Evolutionary conservation across 2,113 vertebrate species (phyloP), one percentile per base, ranked within the genome.

Genomic region (Siphamia tubifer): DNA sequence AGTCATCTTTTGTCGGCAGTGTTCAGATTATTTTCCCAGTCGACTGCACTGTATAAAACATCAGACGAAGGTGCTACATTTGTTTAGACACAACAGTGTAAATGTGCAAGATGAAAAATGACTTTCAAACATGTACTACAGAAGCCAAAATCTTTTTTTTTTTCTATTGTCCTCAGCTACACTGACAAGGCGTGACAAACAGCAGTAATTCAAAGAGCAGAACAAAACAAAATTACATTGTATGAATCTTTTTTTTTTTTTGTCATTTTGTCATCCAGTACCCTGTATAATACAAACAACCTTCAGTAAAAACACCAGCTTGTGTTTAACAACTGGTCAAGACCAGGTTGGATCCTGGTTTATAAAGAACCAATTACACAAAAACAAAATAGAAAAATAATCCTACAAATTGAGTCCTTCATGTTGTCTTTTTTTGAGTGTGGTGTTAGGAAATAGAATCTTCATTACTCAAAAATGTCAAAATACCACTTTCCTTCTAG

Each of bases 321-420:
- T 71, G 39, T 68, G 10, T 35, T 24, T 28, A 54, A 42, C 7
- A 36, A 49, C 20, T 40, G 44, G 23, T 67, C 28, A 48, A 53
- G 21, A 60, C 24, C 19, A 49, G 55, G 55, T 62, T 27, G 63
- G 19, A 34, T 79, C 52, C 51, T 47, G 42, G 60, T 68, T 73
- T 58, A 72, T 20, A 70, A 74, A 67, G 42, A 75, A 58, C 55
- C 43, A 54, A 77, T 68, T 44, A 80, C 57, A 67, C 56, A 76
- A 47, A 83, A 32, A 45, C 19, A 51, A 74, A 63, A 83, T 88
- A 87, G n/a, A 88, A 89, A 84, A 90, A 90, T 86, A 90, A 55
- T 57, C 16, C 66, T 71, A 68, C 62, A 57, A 31, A 45, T 76
- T 39, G 11, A 79, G 34, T 77, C 44, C 8, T 61, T 65, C 21